Evolutionary conservation across 2,113 vertebrate species (phyloP), one percentile per base, ranked within the genome.

Genomic region (Dunckerocampus dactyliophorus): DNA sequence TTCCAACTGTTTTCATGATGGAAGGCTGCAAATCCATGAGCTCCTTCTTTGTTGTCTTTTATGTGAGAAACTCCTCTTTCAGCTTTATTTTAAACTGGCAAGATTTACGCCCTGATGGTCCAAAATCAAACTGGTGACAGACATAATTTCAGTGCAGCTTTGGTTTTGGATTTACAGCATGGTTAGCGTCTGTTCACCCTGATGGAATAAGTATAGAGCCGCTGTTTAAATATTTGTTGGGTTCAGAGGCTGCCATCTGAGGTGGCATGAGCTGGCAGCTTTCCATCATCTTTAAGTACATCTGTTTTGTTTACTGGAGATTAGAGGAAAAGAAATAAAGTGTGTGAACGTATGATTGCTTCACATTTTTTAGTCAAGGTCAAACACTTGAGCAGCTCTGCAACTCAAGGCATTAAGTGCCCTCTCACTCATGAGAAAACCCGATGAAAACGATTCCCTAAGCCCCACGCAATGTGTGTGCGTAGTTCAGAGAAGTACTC

Each of bases 401-500:
- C 63, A 62, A 53, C 52, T 79, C 34, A 39, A 69, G 20, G 52
- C 62, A 57, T 43, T 16, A 48, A 10, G 28, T 59, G 16, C 50
- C 19, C 49, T 22, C 67, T 71, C 62, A 20, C 51, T 53, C 21
- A 75, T 48, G 65, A 74, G 75, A 75, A 62, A 63, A 68, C 34
- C 60, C 43, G 45, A 51, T 79, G 63, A 74, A 77, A 82, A 80
- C 61, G 37, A 72, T 81, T 77, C 68, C 67, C 70, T 55, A 51
- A 63, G 63, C 76, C 63, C 59, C 74, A 62, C 63, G 70, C 63
- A 14, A 65, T 80, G 72, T 77, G 71, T 82, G 72, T 75, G 71
- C 80, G 71, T 69, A 69, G 71, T 57, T 67, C 69, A 3, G 69
- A 72, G 66, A 74, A 79, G 70, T 69, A 34, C 71, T 80, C 79